phyloP scores from a whole-genome alignment of 2,113 vertebrate genomes.

The Mastomys natalensis region DNA sequence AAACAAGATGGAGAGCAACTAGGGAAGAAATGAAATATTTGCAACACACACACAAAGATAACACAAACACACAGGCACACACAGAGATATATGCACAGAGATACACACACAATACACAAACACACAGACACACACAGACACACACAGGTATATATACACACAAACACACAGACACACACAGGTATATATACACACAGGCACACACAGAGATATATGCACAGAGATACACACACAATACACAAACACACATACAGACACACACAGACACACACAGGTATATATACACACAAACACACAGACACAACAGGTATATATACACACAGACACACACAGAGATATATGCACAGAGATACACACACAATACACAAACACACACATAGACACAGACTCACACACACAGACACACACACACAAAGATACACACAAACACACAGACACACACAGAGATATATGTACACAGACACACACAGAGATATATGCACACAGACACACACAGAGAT shows the following conservation, averaged over 20 bases:
- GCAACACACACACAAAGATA: background rate
- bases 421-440: background rate
- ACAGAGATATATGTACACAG: too few species aligned
- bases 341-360: background rate
- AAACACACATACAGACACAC: background rate
- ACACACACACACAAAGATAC: background rate
- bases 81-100: too few species aligned
- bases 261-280: background rate
- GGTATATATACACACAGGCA: rapidly evolving
- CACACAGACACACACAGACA: background rate
- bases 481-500: background rate
- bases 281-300: too few species aligned
- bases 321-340: background rate
- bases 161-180: background rate
- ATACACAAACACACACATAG: background rate
- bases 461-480: background rate
- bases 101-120: background rate
- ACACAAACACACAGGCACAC: background rate
- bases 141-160: background rate
- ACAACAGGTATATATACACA: background rate
- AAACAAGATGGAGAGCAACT: background rate
- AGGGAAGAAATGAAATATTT: background rate
- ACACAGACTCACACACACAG: background rate
- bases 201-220: background rate
- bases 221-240: background rate